Base-by-base conservation (phyloP, 2,888 invertebrate species). In the Perdita meconis region DNA sequence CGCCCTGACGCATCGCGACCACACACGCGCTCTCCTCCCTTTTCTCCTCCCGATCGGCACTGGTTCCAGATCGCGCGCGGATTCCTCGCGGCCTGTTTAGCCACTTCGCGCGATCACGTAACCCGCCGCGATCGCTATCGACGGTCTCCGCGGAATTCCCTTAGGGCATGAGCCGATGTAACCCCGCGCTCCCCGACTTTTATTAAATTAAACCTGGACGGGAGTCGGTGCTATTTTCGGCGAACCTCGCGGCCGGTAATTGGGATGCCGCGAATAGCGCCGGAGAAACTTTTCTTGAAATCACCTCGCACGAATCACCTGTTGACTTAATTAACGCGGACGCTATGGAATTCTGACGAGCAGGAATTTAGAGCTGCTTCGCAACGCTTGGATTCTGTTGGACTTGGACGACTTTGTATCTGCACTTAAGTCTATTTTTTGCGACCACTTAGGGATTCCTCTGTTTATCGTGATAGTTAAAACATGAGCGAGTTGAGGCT, bases 21-120 rank as follows among this genome's bases (percentile, higher is more conserved):
- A 78, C 83, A 77, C 82, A 60, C 80, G 70, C 56, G 63, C 81
- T 79, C 76, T 81, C 81, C 73, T 61, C 74, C 77, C 75, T 61
- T 69, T 61, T 26, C 65, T 74, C 50, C 12, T 40, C 63, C 67
- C 36, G 57, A 74, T 68, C 55, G 50, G 44, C 57, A 80, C 51
- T 61, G 65, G 26, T 69, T 68, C 65, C 63, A 16, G 22, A 12
- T 22, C 16, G 34, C 26, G 22, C 38, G 47, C 60, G 61, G 78
- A 82, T 81, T 82, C 81, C 76, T 70, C 30, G 50, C 40, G 13
- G 51, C 55, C 47, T 61, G 67, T 61, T 66, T 64, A 50, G 57
- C 47, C 61, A 26, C 10, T 44, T 56, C 13, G 30, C 63, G 61
- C 70, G 71, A 76, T 71, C 76, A 38, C 56, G 76, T 79, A 79